Percentiles rank a stretch among this genome's conserved stretches.
These are phyloP conservation scores for Notamacropus eugenii DNA, from an alignment of 2,797 vertebrate genomes.

Conservation along the genomic window DNA sequence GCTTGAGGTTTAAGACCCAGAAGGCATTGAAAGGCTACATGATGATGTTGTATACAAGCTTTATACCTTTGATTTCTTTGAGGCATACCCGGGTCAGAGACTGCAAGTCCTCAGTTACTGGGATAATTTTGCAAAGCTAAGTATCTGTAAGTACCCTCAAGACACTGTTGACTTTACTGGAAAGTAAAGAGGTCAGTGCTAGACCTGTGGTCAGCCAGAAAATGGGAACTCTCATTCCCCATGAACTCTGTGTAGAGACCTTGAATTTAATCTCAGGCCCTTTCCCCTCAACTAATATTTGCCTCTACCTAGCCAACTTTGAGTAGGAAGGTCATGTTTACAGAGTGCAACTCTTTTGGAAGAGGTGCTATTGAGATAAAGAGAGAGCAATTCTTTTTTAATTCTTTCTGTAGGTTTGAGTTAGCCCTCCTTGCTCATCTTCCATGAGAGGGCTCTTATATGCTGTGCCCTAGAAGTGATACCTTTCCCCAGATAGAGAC, in stretches of 20 bases:
- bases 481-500: neutral
- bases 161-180: neutral
- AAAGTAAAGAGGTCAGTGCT: neutral
- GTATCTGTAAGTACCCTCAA: neutral
- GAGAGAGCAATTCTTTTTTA: neutral
- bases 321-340: neutral
- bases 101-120: neutral
- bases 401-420: neutral
- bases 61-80: neutral
- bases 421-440: neutral
- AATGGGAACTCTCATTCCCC: neutral
- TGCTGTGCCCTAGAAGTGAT: neutral
- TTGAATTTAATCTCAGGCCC: neutral
- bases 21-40: neutral
- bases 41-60: neutral
- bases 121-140: neutral
- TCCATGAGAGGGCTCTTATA: neutral
- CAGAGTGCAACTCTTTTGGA: neutral
- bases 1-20: neutral
- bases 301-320: neutral
- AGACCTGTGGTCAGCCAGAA: neutral
- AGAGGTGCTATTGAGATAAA: neutral
- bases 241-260: neutral
- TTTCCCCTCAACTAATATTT: neutral
- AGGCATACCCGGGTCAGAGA: neutral